Evolutionary conservation across 1,140 invertebrate genomes (phyloP), one percentile per base, ranked within the genome.

Genomic region (Papilio polytes): DNA sequence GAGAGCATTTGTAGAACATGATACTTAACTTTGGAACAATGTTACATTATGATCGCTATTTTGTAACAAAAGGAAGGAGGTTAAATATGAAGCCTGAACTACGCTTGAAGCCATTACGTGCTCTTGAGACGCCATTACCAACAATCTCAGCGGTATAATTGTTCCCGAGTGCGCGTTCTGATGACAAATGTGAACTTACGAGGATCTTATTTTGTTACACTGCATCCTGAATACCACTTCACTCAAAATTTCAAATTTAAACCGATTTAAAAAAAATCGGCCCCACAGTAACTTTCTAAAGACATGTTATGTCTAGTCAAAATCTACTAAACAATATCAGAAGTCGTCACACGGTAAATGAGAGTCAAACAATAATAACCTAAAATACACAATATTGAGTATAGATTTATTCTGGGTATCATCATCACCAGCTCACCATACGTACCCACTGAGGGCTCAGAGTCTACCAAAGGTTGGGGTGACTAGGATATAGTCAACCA

Each of bases 61-160:
- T 78, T 66, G 36, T 46, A 36, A 78, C 77, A 78, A 78, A 20
- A 78, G 77, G 10, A 41, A 48, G 18, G 36, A 78, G 53, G 77
- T 78, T 66, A 66, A 78, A 66, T 78, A 78, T 66, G 53, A 66
- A 59, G 31, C 8, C 13, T 66, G 18, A 78, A 78, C 77, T 66
- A 15, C 20, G 18, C 53, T 66, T 22, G 41, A 66, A 66, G 77
- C 56, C 56, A 63, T 78, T 78, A 78, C 15, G 66, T 66, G 46
- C 77, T 66, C 77, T 78, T 15, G 77, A 78, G 77, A 78, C 56
- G 77, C 56, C 77, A 78, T 78, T 78, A 78, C 20, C 7, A 56
- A 36, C 53, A 41, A 56, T 36, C 36, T 66, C 20, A 44, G 56
- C 59, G 77, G 77, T 78, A 41, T 78, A 78, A 78, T 78, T 78